These are phyloP conservation scores for Microtus oregoni DNA, from an alignment of 2,113 vertebrate species.

Conservation along the genomic window DNA sequence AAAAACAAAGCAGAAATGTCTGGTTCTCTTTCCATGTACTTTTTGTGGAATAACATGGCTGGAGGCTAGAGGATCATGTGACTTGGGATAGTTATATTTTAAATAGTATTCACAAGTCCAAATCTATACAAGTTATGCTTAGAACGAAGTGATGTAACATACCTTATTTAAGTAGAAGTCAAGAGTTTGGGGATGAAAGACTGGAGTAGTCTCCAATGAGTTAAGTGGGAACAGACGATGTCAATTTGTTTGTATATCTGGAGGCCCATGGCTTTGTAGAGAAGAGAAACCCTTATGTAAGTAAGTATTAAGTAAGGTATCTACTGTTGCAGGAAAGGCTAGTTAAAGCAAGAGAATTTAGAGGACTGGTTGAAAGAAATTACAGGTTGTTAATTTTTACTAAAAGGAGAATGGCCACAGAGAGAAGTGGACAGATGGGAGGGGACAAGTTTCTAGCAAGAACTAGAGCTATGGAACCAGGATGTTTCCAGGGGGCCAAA, in stretches of 20 bases:
- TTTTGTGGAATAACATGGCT: neutral
- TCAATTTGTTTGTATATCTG: conserved; percentile 40
- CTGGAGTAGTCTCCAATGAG: neutral
- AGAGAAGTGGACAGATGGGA: neutral
- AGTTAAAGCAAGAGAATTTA: neutral
- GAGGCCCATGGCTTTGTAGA: neutral
- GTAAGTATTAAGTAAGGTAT: neutral
- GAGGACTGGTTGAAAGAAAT: neutral
- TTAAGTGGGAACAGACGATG: neutral
- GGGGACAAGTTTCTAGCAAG: neutral
- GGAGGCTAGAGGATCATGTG: neutral
- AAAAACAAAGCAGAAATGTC: conserved; percentile 4
- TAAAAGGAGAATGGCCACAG: neutral
- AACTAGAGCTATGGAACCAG: neutral
- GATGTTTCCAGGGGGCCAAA: neutral
- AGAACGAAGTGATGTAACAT: neutral
- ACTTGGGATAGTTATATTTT: neutral
- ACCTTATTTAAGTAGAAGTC: conserved; percentile 13
- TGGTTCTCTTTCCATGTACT: conserved; percentile 15
- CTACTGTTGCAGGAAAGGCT: neutral
- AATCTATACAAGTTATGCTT: neutral
- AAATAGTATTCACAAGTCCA: neutral
- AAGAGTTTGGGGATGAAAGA: neutral
- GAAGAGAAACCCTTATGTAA: conserved; percentile 1
- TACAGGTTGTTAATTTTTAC: neutral